Evolutionary conservation across 2,113 vertebrate species (phyloP).

Genomic region (Muscicapa adusta): DNA sequence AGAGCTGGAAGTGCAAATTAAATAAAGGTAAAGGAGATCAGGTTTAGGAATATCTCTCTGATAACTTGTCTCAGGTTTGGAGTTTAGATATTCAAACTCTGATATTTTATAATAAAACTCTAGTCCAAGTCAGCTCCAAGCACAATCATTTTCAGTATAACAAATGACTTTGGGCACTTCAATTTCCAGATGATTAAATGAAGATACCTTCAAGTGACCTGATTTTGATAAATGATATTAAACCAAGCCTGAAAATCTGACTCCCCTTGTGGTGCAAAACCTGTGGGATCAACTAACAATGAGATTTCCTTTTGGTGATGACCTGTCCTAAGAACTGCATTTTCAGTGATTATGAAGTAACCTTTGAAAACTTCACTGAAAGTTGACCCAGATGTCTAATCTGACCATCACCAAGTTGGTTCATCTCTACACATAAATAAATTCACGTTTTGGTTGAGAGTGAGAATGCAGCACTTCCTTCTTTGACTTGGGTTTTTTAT

Average conservation of each 20-base stretch:
- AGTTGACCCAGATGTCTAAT: not conserved
- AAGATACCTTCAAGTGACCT: not conserved
- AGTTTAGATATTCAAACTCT: not conserved
- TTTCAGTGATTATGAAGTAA: not conserved
- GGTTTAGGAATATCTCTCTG: not conserved
- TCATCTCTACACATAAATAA: not conserved
- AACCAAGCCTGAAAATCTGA: not conserved
- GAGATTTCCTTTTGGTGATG: not conserved
- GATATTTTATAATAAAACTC: not conserved
- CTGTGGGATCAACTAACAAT: not conserved
- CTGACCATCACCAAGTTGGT: not conserved
- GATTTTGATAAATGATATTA: not conserved
- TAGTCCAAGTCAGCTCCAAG: not conserved
- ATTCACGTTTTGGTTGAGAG: not conserved
- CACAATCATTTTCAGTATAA: not conserved
- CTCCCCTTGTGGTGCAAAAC: not conserved
- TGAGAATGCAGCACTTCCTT: not conserved
- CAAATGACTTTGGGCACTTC: not conserved
- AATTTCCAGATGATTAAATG: not conserved
- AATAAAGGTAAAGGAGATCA: conserved; percentile 13
- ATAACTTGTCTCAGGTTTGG: not conserved
- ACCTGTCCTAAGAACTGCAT: not conserved
- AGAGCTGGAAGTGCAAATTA: conserved; percentile 8
- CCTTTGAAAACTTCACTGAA: not conserved
- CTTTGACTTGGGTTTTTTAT: not conserved